Evolutionary conservation across 2,888 invertebrate species (phyloP).

Genomic region (Dendrolimus pini): DNA sequence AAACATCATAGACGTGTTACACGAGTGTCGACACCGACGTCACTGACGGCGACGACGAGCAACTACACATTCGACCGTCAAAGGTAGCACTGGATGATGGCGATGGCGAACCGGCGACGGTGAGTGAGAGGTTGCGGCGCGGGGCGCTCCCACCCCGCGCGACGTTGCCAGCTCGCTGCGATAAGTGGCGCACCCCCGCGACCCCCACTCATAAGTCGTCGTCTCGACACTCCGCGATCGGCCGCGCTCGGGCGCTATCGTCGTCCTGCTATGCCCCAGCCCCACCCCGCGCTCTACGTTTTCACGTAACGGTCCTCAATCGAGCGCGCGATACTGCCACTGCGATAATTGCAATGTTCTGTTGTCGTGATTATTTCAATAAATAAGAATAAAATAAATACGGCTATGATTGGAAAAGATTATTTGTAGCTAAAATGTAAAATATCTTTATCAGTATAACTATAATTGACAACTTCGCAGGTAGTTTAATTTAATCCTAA

Average conservation of each 20-base stretch:
- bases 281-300: constrained; percentile 69
- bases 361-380: constrained; percentile 44
- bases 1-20: constrained; percentile 74
- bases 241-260: constrained; percentile 67
- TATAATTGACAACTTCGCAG: constrained; percentile 23
- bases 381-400: constrained; percentile 31
- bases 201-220: constrained; percentile 64
- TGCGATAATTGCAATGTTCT: constrained; percentile 55
- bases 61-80: constrained; percentile 73
- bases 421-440: neutral
- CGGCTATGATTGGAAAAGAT: neutral
- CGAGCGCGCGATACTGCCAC: constrained; percentile 73
- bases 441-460: neutral
- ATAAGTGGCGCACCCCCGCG: constrained; percentile 76
- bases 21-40: constrained; percentile 73
- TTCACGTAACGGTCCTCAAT: constrained; percentile 76
- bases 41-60: constrained; percentile 70
- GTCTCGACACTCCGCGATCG: constrained; percentile 67
- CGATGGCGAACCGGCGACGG: constrained; percentile 72
- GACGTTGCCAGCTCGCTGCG: constrained; percentile 73
- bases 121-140: constrained; percentile 78
- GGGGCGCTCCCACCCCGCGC: constrained; percentile 74
- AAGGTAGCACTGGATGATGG: constrained; percentile 79
- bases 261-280: constrained; percentile 59
- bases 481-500: constrained; percentile 42